Evolutionary conservation across 2,797 vertebrate species (phyloP), one percentile per base, ranked within the genome.

Genomic region (Alectoris magna): DNA sequence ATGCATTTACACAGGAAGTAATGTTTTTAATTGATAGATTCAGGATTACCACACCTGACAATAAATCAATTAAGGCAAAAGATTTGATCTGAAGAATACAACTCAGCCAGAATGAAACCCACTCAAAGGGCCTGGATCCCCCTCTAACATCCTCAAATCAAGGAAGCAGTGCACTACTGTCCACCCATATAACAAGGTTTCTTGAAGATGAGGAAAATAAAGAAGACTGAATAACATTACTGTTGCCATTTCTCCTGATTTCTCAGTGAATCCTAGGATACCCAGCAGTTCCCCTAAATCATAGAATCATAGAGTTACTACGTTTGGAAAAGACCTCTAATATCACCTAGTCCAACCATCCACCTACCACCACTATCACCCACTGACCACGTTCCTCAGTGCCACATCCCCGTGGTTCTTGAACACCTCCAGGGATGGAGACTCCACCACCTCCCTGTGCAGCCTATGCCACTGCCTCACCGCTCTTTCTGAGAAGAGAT

Each of bases 111-210:
- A 84, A 53, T 9, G 39, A 58, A 17, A 51, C 72, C 62, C 34
- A 76, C 11, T 18, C 59, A 29, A 49, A 88, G 18, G 11, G 22
- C 31, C 34, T 31, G 68, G 66, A 49, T 64, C 12, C 39, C 49
- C 73, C 59, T 39, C 62, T 73, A 80, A 56, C 67, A 88, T 21
- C 73, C 92, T 69, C 24, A 72, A 94, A 63, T 7, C 70, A 56
- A 0, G 0, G 36, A 59, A 59, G 36, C 63, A 29, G 34, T 72
- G 38, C 0, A 0, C n/a, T 53, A 38, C 53, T 5, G n/a, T 12
- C 46, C 13, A 76, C 68, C 59, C 80, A 6, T 0, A 17, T 0
- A 68, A 10, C 1, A 21, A 29, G 75, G 69, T 2, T 36, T 23
- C 4, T 2, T 21, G 87, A 75, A 60, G 70, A 22, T 18, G 4